phyloP scores from a whole-genome alignment of 2,113 vertebrate species.

The Hippopotamus amphibius region DNA sequence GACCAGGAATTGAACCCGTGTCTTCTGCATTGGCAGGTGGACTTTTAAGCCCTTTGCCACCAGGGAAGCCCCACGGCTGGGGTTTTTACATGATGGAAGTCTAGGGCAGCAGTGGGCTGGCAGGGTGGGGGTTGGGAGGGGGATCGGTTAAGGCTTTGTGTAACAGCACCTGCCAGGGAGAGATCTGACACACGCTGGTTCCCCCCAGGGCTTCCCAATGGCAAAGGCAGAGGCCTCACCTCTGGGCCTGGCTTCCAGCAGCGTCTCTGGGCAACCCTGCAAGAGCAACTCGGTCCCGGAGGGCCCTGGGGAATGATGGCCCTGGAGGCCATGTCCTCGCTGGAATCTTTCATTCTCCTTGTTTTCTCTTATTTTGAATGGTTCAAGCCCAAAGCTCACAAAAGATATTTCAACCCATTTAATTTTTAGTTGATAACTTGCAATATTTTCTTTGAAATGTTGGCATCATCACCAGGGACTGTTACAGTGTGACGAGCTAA shows the following conservation, averaged over 20 bases:
- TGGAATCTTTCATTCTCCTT: background rate
- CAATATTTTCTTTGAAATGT: slow-evolving; percentile 33
- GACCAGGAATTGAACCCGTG: too few relatives aligned
- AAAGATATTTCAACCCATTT: background rate
- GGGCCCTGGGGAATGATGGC: background rate
- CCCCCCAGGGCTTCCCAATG: background rate
- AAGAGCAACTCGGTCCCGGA: too few relatives aligned
- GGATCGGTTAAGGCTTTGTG: background rate
- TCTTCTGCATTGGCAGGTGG: too few relatives aligned
- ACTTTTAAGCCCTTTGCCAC: too few relatives aligned
- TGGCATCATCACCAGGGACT: background rate
- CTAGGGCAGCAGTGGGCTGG: background rate
- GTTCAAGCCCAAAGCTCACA: background rate
- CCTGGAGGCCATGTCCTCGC: background rate
- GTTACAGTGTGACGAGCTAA: background rate
- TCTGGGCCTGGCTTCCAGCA: background rate
- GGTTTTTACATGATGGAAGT: background rate
- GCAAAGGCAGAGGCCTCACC: background rate
- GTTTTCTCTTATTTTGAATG: slow-evolving; percentile 23
- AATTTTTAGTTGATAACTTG: background rate
- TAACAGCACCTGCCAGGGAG: background rate
- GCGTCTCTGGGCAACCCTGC: background rate
- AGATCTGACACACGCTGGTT: background rate
- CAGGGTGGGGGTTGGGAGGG: rapidly evolving
- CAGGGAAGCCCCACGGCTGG: background rate